phyloP scores from a whole-genome alignment of 2,797 vertebrate genomes.

The Hypotaenidia philippensis region DNA sequence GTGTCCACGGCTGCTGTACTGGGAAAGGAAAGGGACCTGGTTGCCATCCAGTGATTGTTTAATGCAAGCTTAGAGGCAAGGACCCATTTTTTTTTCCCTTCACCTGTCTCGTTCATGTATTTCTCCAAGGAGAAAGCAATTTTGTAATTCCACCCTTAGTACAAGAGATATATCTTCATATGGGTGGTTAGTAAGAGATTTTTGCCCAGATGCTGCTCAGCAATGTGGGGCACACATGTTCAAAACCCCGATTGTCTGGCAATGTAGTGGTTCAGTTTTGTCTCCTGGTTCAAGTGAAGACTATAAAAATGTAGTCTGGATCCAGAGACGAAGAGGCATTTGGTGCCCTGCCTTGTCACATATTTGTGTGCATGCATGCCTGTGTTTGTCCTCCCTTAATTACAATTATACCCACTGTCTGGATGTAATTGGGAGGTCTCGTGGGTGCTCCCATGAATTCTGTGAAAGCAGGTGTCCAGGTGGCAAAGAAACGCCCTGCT shows the following conservation, averaged over 20 bases:
- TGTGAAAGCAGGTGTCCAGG: neutral
- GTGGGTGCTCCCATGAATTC: fast-evolving
- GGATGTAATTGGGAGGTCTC: neutral
- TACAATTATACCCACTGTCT: neutral
- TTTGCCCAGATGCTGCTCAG: neutral
- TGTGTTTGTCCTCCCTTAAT: neutral
- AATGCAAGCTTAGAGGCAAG: neutral
- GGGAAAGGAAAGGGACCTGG: neutral
- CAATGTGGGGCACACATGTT: neutral
- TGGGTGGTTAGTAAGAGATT: neutral
- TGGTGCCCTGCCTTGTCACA: neutral
- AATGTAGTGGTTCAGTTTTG: neutral
- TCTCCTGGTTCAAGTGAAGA: neutral
- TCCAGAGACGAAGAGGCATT: neutral
- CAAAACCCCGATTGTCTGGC: neutral
- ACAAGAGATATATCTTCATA: neutral
- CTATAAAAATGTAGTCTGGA: neutral
- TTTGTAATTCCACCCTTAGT: neutral
- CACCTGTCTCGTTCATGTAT: neutral
- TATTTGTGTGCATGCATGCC: neutral
- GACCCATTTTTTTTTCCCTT: neutral
- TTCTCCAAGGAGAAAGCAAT: neutral
- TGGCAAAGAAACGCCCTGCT: neutral
- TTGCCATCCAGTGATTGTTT: neutral
- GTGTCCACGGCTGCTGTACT: neutral